These are phyloP conservation scores for Noctua pronuba DNA, from an alignment of 2,888 invertebrate genomes.

Conservation along the genomic window DNA sequence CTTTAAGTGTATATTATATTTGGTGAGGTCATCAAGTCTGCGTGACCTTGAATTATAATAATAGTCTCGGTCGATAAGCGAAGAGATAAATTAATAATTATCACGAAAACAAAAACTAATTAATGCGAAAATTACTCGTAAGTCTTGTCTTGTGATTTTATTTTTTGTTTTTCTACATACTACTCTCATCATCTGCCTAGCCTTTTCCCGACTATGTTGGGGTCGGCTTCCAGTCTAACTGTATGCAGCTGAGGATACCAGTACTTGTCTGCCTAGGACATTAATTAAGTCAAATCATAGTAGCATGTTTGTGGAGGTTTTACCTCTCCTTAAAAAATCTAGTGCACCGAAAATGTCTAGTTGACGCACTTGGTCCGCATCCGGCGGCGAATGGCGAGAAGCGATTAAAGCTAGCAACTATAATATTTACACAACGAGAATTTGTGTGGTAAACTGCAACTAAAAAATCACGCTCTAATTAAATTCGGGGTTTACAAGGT, in stretches of 20 bases:
- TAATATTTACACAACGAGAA: too few species aligned
- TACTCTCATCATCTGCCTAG: not conserved
- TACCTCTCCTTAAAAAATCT: not conserved
- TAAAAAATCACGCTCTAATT: too few species aligned
- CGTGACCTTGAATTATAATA: constrained; percentile 28
- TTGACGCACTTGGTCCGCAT: not conserved
- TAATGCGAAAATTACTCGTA: not conserved
- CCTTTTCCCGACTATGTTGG: not conserved
- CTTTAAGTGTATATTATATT: not conserved
- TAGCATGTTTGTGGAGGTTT: not conserved
- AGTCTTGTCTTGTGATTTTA: not conserved
- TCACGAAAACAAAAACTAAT: constrained; percentile 12
- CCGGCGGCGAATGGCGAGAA: not conserved
- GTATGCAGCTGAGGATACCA: not conserved
- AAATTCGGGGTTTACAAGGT: too few species aligned
- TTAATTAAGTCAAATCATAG: not conserved
- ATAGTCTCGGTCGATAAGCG: constrained; percentile 33
- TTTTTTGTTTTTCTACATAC: not conserved
- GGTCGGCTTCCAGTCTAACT: not conserved
- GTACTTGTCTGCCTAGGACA: not conserved
- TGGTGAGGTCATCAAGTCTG: not conserved
- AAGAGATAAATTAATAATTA: constrained; percentile 25
- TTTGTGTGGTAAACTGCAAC: too few species aligned
- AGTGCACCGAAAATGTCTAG: not conserved
- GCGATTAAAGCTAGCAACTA: not conserved